phyloP scores from a whole-genome alignment of 2,888 invertebrate genomes.

The Agrilus cyanescens region DNA sequence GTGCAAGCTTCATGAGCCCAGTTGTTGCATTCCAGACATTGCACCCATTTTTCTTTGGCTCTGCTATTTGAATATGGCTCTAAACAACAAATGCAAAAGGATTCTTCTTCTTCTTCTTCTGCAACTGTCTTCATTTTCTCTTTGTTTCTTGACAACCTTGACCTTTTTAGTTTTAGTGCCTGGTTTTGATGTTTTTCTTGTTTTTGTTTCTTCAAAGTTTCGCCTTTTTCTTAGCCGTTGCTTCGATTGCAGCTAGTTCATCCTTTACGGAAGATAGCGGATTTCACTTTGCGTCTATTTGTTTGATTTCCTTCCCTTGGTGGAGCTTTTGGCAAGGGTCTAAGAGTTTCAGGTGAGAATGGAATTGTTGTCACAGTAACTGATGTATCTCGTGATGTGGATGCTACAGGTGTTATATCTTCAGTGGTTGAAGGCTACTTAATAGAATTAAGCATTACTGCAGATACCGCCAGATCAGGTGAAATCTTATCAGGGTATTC shows the following conservation, averaged over 20 bases:
- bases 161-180: background rate
- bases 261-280: conserved; percentile 20
- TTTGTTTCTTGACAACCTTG: conserved; percentile 12
- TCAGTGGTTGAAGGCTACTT: too few relatives aligned
- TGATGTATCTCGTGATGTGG: too few relatives aligned
- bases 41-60: conserved; percentile 11
- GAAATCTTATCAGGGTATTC: too few relatives aligned
- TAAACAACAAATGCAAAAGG: conserved; percentile 12
- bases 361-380: too few relatives aligned
- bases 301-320: conserved; percentile 19
- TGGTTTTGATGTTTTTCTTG: conserved; percentile 8
- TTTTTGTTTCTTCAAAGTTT: conserved; percentile 13
- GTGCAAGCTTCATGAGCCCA: conserved; percentile 13
- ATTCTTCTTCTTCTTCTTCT: conserved; percentile 10
- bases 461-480: too few relatives aligned
- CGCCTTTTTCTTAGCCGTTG: conserved; percentile 17
- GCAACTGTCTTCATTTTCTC: conserved; percentile 6
- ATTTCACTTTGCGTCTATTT: conserved; percentile 20
- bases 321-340: conserved; percentile 17
- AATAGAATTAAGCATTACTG: too few relatives aligned
- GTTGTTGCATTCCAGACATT: conserved; percentile 11
- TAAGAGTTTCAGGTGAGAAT: conserved; percentile 9
- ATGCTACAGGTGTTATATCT: too few relatives aligned
- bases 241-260: conserved; percentile 20
- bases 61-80: conserved; percentile 6